Conservation (phyloP, 1,140 invertebrate genomes). For the Drosophila biarmipes region DNA sequence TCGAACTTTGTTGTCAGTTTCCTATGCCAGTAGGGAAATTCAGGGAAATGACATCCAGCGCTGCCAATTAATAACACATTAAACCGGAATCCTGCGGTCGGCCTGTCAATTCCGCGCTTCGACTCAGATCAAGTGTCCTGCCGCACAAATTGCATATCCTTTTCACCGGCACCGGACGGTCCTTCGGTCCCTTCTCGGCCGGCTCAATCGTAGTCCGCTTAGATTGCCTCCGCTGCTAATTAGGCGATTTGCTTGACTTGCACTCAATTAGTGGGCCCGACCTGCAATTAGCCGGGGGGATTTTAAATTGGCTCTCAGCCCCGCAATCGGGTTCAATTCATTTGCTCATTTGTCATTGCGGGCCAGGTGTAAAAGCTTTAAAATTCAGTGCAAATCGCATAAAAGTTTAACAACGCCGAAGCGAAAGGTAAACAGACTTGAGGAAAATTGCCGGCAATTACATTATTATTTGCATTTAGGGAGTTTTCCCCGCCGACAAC, state of each 20-base stretch:
- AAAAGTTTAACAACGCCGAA: conserved; percentile 47
- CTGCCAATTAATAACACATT: conserved; percentile 71
- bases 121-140: conserved; percentile 48
- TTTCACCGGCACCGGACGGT: conserved; percentile 14
- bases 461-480: conserved; percentile 75
- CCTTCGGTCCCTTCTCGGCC: no score
- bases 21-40: background rate
- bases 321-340: conserved; percentile 31
- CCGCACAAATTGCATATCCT: conserved; percentile 69
- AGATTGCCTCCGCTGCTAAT: conserved; percentile 63
- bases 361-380: conserved; percentile 67
- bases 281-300: conserved; percentile 59
- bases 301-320: conserved; percentile 34
- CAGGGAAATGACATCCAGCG: background rate
- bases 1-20: background rate
- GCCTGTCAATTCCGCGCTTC: conserved; percentile 31
- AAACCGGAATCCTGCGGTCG: conserved; percentile 19
- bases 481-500: conserved; percentile 39
- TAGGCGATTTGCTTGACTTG: conserved; percentile 67
- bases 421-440: conserved; percentile 36
- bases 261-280: conserved; percentile 66
- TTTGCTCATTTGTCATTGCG: conserved; percentile 48
- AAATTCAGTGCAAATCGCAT: conserved; percentile 52
- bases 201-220: conserved; percentile 34
- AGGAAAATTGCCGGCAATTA: conserved; percentile 66